Base-by-base conservation (phyloP, 1,140 invertebrate species). In the Ooceraea biroi region DNA sequence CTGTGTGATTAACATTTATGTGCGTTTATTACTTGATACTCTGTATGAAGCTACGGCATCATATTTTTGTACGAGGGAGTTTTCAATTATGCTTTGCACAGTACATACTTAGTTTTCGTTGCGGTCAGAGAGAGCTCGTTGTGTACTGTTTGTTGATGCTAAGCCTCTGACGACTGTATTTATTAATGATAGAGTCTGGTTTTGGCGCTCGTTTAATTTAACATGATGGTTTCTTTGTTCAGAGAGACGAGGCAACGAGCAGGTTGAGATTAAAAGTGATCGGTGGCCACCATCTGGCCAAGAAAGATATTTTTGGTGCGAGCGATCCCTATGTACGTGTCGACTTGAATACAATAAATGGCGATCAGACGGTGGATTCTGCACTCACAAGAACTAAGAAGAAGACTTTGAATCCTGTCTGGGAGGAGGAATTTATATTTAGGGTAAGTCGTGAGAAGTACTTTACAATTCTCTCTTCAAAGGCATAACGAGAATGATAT, bases 271-370 rank as follows among this genome's bases (percentile, higher is more conserved):
- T 98, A 90, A 97, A 96, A 93, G 97, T 99, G 71, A 95, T 98
- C 80, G 96, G 96, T 89, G 98, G 98, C 44, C 97, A 97, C 93
- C 97, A 98, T 89, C 95, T 99, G 91, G 98, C 98, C 41, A 99
- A 99, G 93, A 99, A 99, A 94, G 99, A 99, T 93, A 99, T 99
- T 90, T 99, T 99, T 96, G 99, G 99, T 91, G 98, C 98, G 88
- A 98, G 98, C 96, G 99, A 99, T 95, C 99, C 98, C 46, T 99
- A 99, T 96, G 98, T 99, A 12, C 96, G 97, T 90, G 97, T 99
- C 92, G 98, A 99, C 93, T 95, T 99, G 85, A 97, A 97, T 91
- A 97, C 97, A 87, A 96, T 97, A 80, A 97, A 97, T 92, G 96
- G 97, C 89, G 97, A 98, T 95, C 96, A 97, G 91, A 97, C 97